Conservation (phyloP, 1,140 invertebrate genomes). For the Potamilus streckersoni region DNA sequence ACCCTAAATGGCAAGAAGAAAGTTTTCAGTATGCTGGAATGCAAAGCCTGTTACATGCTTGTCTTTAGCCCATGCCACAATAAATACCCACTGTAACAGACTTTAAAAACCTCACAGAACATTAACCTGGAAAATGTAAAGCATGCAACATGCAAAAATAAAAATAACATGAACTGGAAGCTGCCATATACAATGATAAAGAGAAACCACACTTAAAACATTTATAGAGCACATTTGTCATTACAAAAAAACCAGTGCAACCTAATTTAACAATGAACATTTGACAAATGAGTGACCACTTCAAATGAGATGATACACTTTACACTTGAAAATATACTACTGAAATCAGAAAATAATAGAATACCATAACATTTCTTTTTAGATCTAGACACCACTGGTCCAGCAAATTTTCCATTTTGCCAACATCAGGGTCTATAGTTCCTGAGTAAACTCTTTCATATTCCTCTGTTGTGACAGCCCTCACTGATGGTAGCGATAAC, state of each 20-base stretch:
- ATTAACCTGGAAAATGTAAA: too few species aligned
- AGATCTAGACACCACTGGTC: constrained; percentile 60
- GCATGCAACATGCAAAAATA: too few species aligned
- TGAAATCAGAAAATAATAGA: not conserved
- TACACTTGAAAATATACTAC: not conserved
- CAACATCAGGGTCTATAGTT: constrained; percentile 53
- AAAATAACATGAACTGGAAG: too few species aligned
- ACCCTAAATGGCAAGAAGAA: too few species aligned
- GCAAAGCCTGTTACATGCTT: too few species aligned
- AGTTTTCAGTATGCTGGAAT: too few species aligned
- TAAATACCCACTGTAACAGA: too few species aligned
- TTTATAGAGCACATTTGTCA: not conserved
- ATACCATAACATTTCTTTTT: constrained; percentile 61
- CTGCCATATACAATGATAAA: not conserved
- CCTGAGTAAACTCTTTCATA: constrained; percentile 39
- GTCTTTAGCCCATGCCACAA: too few species aligned
- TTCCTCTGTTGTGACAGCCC: constrained; percentile 1
- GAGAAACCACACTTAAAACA: not conserved
- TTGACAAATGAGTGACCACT: not conserved
- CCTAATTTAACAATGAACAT: not conserved
- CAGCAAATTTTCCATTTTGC: constrained; percentile 53
- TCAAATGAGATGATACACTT: not conserved
- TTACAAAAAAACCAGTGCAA: too few species aligned
- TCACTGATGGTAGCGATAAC: too few species aligned
- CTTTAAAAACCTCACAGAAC: too few species aligned